Evolutionary conservation across 2,888 invertebrate species (phyloP).

Genomic region (Schizotus pectinicornis): DNA sequence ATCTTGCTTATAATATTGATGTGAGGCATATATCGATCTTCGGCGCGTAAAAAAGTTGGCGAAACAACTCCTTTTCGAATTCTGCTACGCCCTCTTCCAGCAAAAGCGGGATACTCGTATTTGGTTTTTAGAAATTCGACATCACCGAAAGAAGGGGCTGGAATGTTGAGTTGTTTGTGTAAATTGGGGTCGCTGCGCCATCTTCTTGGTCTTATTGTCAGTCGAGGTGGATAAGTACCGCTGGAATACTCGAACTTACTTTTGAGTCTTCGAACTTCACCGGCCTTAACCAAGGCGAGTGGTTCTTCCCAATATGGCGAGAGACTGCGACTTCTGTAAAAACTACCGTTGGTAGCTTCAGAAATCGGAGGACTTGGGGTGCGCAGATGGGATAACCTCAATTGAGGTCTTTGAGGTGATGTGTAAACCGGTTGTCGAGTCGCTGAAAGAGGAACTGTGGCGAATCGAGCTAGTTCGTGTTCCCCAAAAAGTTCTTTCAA

Average conservation of each 20-base stretch:
- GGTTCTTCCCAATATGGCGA: slow-evolving; percentile 77
- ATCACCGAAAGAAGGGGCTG: slow-evolving; percentile 60
- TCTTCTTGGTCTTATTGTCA: slow-evolving; percentile 60
- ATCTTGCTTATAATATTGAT: slow-evolving; percentile 90
- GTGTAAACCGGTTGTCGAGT: slow-evolving; percentile 60
- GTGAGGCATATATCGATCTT: slow-evolving; percentile 83
- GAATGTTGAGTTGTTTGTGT: slow-evolving; percentile 62
- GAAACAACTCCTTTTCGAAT: slow-evolving; percentile 62
- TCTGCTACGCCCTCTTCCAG: slow-evolving; percentile 61
- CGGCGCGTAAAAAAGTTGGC: slow-evolving; percentile 70
- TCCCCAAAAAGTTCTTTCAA: slow-evolving; percentile 85
- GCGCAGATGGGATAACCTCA: slow-evolving; percentile 54
- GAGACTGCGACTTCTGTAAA: slow-evolving; percentile 73
- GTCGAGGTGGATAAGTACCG: slow-evolving; percentile 46
- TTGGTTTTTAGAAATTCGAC: slow-evolving; percentile 67
- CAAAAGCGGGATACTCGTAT: slow-evolving; percentile 62
- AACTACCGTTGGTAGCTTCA: slow-evolving; percentile 66
- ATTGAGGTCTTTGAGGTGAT: slow-evolving; percentile 55
- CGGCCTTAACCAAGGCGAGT: slow-evolving; percentile 74
- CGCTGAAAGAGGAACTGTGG: slow-evolving; percentile 61
- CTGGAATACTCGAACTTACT: slow-evolving; percentile 76
- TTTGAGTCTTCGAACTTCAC: slow-evolving; percentile 79
- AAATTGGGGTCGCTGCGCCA: slow-evolving; percentile 84
- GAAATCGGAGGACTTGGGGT: slow-evolving; percentile 54
- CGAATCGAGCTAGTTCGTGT: slow-evolving; percentile 66